Base-by-base conservation (phyloP, 2,113 vertebrate species). In the Misgurnus mizolepis region DNA sequence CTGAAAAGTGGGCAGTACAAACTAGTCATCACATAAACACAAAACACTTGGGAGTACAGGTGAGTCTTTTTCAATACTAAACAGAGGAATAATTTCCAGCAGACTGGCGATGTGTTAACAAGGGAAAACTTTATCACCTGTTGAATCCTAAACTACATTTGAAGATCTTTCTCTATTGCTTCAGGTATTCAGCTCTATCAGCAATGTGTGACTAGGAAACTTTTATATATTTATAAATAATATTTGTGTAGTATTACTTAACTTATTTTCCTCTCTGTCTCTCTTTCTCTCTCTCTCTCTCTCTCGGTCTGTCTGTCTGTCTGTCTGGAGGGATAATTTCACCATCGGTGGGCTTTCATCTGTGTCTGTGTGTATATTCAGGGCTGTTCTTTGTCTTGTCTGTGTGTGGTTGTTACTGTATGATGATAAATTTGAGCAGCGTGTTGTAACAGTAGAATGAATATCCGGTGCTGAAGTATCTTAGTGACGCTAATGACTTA, bases 1-100 rank as follows among this genome's bases (percentile, higher is more conserved):
- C 88, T 85, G 87, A 90, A 91, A 91, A 89, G 88, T 34, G 87
- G 87, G 88, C 86, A 84, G 89, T 82, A 74, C 90, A 82, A 83
- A 84, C 84, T 55, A 45, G n/a, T 78, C 27, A 84, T 61, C 65
- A 14, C 71, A n/a, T 7, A 60, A 27, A 67, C 22, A 58, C n/a
- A 58, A 79, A 76, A 72, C 83, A 80, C 80, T 79, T 86, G 80
- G 80, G 76, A 83, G 71, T 81, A n/a, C 84, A 86, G 84, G 84
- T 86, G 71, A 86, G 84, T 86, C 78, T 81, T 34, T 34, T 34
- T 3, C 27, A 34, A 34, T 1, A 34, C 55, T 3, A 17, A 18
- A 18, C 2, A 7, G 14, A 58, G 7, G n/a, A 18, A 2, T 18
- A n/a, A 58, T n/a, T 58, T 58, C 4, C n/a, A 18, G 6, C 3